Evolutionary conservation across 2,888 invertebrate genomes (phyloP).

Genomic region (Caradrina clavipalpis): DNA sequence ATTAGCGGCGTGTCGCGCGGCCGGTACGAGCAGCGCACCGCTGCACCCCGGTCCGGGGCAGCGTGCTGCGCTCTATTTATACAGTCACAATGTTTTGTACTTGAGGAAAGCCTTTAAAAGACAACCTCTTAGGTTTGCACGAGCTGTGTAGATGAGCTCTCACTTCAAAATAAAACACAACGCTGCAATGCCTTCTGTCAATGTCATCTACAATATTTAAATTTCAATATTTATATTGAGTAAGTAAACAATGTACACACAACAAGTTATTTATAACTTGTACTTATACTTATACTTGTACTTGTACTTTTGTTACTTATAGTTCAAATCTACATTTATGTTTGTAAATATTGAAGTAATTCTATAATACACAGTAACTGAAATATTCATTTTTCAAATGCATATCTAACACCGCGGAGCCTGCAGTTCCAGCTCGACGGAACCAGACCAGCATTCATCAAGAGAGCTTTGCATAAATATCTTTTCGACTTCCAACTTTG

Average conservation of each 20-base stretch:
- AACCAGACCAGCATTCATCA: conserved; percentile 12
- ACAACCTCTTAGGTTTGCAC: neutral
- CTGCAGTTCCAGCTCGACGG: neutral
- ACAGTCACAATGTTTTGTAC: neutral
- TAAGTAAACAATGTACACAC: too few relatives aligned
- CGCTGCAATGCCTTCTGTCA: too few relatives aligned
- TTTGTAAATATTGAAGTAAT: neutral
- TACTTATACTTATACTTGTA: too few relatives aligned
- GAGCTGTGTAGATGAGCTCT: too few relatives aligned
- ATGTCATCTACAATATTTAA: too few relatives aligned
- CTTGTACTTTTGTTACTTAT: too few relatives aligned
- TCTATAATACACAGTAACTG: neutral
- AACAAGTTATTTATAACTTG: too few relatives aligned
- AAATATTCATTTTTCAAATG: neutral
- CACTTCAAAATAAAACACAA: too few relatives aligned
- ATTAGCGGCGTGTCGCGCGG: conserved; percentile 10
- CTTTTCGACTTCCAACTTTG: conserved; percentile 28
- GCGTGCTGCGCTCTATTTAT: too few relatives aligned
- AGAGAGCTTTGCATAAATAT: conserved; percentile 12
- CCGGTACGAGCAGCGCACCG: neutral
- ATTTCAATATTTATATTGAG: too few relatives aligned
- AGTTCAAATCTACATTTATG: too few relatives aligned
- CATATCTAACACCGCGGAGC: neutral
- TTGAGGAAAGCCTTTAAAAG: neutral
- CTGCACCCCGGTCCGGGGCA: too few relatives aligned